Conservation (phyloP, 1,140 invertebrate species). For the Paraescarpia echinospica region DNA sequence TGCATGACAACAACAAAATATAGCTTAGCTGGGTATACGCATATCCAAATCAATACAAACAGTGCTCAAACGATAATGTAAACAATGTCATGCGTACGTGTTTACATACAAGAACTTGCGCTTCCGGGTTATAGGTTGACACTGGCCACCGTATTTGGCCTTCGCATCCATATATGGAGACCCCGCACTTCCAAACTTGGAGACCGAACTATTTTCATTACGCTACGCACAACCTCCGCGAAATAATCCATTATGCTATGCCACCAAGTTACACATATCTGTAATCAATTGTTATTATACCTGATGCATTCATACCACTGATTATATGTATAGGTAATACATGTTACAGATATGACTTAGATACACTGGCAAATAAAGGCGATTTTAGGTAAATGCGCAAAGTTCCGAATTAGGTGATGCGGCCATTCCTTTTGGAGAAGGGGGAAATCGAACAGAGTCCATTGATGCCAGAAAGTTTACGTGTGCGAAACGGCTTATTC, state of each 20-base stretch:
- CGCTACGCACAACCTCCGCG: not conserved
- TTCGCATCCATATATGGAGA: conserved; percentile 16
- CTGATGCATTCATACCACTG: not conserved
- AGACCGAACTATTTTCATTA: not conserved
- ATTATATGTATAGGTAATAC: not conserved
- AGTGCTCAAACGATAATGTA: not conserved
- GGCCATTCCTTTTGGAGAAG: not conserved
- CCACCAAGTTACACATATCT: not conserved
- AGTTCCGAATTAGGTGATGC: not conserved
- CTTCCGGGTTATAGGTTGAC: not conserved
- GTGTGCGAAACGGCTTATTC: not conserved
- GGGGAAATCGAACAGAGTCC: conserved; percentile 4
- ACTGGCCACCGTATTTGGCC: conserved; percentile 15
- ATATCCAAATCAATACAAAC: not conserved
- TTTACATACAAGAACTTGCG: not conserved
- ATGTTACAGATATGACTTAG: not conserved
- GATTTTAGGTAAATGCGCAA: conserved; percentile 5
- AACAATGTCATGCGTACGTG: not conserved
- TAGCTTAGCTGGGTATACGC: too few relatives aligned
- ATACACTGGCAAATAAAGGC: not conserved
- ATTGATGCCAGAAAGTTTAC: not conserved
- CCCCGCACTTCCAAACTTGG: not conserved
- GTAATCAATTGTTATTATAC: not conserved
- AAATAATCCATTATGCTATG: conserved; percentile 7
- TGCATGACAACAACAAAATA: too few relatives aligned